Percentiles rank a stretch among this genome's conserved stretches.
Evolutionary conservation across 2,888 invertebrate species (phyloP).

Genomic region (Itoplectis maculator): DNA sequence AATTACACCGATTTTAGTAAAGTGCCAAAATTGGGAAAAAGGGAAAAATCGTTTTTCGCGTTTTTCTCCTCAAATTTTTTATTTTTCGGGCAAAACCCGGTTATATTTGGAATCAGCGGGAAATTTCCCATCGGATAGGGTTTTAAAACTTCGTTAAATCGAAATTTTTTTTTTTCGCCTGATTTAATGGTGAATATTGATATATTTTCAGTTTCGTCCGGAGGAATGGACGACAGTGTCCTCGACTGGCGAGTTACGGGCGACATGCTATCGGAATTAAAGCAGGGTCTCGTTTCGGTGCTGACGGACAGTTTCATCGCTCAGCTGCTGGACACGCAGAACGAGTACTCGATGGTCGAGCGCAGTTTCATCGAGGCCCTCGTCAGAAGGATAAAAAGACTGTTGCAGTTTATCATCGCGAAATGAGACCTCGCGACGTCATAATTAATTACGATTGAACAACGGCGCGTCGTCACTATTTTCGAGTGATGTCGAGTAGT

Average conservation of each 20-base stretch:
- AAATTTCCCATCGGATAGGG: no score
- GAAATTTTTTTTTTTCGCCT: not conserved
- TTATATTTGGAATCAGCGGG: no score
- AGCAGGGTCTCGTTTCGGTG: constrained; percentile 89
- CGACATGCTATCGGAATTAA: constrained; percentile 88
- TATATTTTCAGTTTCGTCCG: constrained; percentile 71
- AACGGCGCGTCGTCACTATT: constrained; percentile 7
- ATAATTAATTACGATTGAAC: constrained; percentile 11
- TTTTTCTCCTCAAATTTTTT: no score
- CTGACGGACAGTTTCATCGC: constrained; percentile 93
- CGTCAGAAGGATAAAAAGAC: constrained; percentile 91
- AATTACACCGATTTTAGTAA: no score
- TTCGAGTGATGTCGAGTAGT: constrained; percentile 8
- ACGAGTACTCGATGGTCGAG: constrained; percentile 88
- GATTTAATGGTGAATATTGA: not conserved
- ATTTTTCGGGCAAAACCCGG: no score
- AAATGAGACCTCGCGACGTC: constrained; percentile 79
- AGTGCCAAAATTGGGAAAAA: no score
- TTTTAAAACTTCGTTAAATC: no score
- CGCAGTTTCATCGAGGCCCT: constrained; percentile 91
- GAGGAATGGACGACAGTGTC: constrained; percentile 78
- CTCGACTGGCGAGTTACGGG: constrained; percentile 86
- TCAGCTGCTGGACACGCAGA: constrained; percentile 89
- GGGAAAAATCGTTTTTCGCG: no score
- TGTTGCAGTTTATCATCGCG: constrained; percentile 91